Evolutionary conservation across 1,140 invertebrate genomes (phyloP), one percentile per base, ranked within the genome.

Genomic region (Propsilocerus akamusi): DNA sequence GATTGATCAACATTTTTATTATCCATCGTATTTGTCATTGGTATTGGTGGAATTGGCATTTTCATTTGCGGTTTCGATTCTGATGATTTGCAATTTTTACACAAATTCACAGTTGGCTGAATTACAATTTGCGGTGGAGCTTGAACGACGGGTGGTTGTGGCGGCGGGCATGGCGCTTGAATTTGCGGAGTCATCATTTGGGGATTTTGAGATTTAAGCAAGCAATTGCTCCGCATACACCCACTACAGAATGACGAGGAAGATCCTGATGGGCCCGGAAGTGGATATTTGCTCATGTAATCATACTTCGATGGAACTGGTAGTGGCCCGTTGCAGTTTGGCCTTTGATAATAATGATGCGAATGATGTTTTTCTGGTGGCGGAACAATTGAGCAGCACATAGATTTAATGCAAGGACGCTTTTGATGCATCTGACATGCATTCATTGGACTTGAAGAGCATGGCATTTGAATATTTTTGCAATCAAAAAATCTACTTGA

Each of bases 171-270:
- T 5, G 25, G 24, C 10, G 24, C 4, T 25, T 25, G 46, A 47
- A n/a, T 4, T 25, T 22, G 46, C 22, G 34, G 34, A 20, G 34
- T 7, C 12, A 41, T 41, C 17, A 41, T 41, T 41, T 20, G 34
- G 0, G 34, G 34, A 41, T 41, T 41, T 41, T 41, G 34, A 17
- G 12, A 20, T 20, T 41, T 41, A 7, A 41, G 22, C 11, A 41
- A 41, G 14, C 34, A 41, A 41, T 41, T 41, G 14, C 34, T 41
- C 22, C 34, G 17, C 34, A 41, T 41, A 20, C 34, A 41, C 2
- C 34, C 34, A 41, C 22, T 41, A 41, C 34, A 41, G 5, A 41
- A 41, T 41, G 34, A 41, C n/a, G n/a, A n/a, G n/a, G n/a, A n/a
- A 17, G 34, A 41, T 7, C 34, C 12, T 2, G 32, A 37, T 37